Evolutionary conservation across 2,113 vertebrate species (phyloP).

Genomic region (Actenoides lindsayi): DNA sequence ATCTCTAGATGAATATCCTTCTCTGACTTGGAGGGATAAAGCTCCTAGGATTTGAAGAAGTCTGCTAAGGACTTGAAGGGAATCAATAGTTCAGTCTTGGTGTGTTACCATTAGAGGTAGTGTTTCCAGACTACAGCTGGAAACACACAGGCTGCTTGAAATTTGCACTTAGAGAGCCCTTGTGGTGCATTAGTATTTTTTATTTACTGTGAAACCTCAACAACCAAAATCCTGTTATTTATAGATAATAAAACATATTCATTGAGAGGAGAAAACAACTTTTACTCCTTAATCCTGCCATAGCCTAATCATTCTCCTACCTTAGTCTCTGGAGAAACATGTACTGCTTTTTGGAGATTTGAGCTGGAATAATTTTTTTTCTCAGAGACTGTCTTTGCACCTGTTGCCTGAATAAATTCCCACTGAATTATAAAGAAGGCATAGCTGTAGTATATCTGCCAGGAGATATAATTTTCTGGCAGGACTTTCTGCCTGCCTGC

Average conservation of each 20-base stretch:
- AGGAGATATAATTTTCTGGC: constrained; percentile 18
- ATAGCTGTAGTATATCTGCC: neutral
- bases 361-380: neutral
- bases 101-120: neutral
- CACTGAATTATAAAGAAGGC: neutral
- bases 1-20: neutral
- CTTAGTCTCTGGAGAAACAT: neutral
- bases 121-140: neutral
- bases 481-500: constrained; percentile 8
- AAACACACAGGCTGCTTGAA: neutral
- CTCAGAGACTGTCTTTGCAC: neutral
- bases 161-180: neutral
- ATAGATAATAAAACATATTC: neutral
- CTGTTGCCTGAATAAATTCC: constrained; percentile 32
- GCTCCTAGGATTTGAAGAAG: neutral
- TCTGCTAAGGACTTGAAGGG: neutral
- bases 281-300: neutral
- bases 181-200: neutral
- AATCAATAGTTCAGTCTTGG: neutral
- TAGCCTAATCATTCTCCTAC: neutral
- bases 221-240: neutral
- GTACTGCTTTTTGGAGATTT: neutral
- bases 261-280: neutral
- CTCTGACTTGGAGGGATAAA: neutral
- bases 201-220: neutral